These are phyloP conservation scores for Papilio glaucus DNA, from an alignment of 1,140 invertebrate genomes.

Conservation along the genomic window DNA sequence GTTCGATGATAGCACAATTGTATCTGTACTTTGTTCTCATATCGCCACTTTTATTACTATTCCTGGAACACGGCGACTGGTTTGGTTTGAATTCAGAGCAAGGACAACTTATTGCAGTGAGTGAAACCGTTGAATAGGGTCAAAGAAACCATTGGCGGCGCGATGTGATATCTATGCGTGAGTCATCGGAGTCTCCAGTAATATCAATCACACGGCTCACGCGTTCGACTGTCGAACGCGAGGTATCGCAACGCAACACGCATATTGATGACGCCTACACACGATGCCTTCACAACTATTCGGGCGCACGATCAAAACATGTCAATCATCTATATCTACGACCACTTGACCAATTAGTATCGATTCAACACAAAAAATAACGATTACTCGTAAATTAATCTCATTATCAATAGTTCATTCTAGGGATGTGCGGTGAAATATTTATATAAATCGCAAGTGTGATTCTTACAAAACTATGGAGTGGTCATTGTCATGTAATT, in stretches of 20 bases:
- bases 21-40: constrained; percentile 30
- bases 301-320: constrained; percentile 50
- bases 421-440: no score
- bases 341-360: constrained; percentile 49
- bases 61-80: constrained; percentile 64
- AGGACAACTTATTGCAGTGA: constrained; percentile 72
- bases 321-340: constrained; percentile 48
- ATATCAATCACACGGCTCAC: constrained; percentile 69
- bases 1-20: background rate
- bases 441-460: no score
- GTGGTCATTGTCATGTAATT: no score
- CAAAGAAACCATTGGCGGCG: constrained; percentile 72
- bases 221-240: constrained; percentile 57
- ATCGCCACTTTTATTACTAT: constrained; percentile 62
- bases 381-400: constrained; percentile 37
- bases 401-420: constrained; percentile 35
- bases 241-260: constrained; percentile 56
- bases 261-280: constrained; percentile 72
- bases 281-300: constrained; percentile 46
- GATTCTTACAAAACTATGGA: no score
- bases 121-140: constrained; percentile 74
- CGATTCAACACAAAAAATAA: constrained; percentile 37
- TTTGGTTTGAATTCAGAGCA: constrained; percentile 72
- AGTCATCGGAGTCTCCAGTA: constrained; percentile 69
- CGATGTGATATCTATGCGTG: constrained; percentile 69